Conservation (phyloP, 2,797 vertebrate species). For the Vespertilio murinus region DNA sequence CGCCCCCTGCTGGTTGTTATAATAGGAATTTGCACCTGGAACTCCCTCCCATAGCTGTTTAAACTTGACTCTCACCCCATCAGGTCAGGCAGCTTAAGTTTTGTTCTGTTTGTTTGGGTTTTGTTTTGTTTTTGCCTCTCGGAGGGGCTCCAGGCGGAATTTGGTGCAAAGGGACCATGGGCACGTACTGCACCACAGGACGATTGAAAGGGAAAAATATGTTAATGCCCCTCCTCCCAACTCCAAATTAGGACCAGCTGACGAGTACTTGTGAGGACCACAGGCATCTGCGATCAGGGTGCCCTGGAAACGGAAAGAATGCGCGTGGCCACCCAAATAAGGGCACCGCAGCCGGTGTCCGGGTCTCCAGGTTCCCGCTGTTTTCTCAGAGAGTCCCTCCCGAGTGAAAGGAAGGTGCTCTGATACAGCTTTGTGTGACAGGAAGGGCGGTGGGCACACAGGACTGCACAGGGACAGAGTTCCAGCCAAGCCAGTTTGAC, state of each 20-base stretch:
- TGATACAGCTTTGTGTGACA: not conserved
- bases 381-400: not conserved
- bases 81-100: not conserved
- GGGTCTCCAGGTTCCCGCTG: not conserved
- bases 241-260: not conserved
- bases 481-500: not conserved
- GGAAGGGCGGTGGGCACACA: fast-evolving
- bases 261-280: not conserved
- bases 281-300: not conserved
- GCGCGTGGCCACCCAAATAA: fast-evolving
- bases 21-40: not conserved
- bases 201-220: not conserved
- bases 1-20: not conserved
- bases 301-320: not conserved
- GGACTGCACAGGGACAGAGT: not conserved
- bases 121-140: not conserved
- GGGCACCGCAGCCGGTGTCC: not conserved
- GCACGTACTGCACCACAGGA: not conserved
- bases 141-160: not conserved
- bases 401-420: not conserved
- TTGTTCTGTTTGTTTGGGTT: too few relatives aligned
- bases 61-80: fast-evolving
- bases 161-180: too few relatives aligned
- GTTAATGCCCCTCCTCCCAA: not conserved
- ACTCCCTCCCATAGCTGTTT: not conserved